These are phyloP conservation scores for Platyura marginata DNA, from an alignment of 1,140 invertebrate species.

Conservation along the genomic window DNA sequence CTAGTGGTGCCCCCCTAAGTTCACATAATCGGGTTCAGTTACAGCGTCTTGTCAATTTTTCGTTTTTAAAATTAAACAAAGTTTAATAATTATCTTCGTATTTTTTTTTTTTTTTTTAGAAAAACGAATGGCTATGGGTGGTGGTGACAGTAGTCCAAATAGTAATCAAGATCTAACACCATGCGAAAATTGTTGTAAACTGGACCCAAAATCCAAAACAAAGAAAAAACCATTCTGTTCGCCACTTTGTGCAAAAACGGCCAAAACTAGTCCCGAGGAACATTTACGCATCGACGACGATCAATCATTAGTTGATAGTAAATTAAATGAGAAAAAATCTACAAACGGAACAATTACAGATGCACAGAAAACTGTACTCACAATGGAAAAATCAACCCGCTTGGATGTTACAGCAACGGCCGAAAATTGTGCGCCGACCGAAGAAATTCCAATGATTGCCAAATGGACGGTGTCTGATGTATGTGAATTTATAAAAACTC, in stretches of 20 bases:
- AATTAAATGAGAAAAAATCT: neutral
- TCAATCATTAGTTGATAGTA: neutral
- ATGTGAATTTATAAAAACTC: conserved; percentile 67
- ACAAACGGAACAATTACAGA: neutral
- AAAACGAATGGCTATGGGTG: conserved; percentile 24
- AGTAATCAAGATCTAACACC: conserved; percentile 7
- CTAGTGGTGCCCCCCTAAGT: too few relatives aligned
- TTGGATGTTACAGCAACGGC: neutral
- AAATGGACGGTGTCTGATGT: conserved; percentile 45
- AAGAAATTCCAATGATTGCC: conserved; percentile 5
- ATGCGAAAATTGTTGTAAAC: conserved; percentile 62
- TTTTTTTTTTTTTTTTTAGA: conserved; percentile 12
- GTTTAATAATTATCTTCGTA: too few relatives aligned
- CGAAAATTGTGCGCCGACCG: neutral
- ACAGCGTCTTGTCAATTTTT: too few relatives aligned
- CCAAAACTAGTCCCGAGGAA: neutral
- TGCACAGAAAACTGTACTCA: neutral
- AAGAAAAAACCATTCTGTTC: conserved; percentile 67
- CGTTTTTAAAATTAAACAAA: too few relatives aligned
- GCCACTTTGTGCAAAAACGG: conserved; percentile 11
- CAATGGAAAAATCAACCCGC: neutral
- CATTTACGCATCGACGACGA: neutral
- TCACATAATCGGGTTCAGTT: too few relatives aligned
- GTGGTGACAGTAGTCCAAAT: too few relatives aligned
- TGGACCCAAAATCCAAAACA: conserved; percentile 49